Evolutionary conservation across 92 coral and sea anemone genomes (phyloP).

Genomic region (Parazoanthus swiftii): DNA sequence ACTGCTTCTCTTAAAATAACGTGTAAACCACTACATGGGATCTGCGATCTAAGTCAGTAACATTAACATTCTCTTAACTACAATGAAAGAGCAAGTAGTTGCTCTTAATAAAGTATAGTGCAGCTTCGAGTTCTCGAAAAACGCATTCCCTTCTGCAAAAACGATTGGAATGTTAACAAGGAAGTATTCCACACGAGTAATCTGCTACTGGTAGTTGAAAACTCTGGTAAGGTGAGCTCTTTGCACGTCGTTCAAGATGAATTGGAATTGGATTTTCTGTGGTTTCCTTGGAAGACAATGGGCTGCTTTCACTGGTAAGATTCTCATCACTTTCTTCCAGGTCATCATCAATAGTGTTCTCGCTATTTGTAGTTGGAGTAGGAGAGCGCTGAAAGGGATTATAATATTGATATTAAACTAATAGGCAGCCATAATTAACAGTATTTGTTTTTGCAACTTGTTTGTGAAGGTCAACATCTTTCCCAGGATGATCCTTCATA

Average conservation of each 20-base stretch:
- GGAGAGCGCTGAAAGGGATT: slow-evolving; percentile 31
- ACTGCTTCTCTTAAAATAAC: slow-evolving; percentile 28
- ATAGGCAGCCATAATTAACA: slow-evolving; percentile 23
- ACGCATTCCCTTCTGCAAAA: slow-evolving; percentile 35
- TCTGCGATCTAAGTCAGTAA: slow-evolving; percentile 39
- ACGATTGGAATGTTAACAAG: slow-evolving; percentile 34
- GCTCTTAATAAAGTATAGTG: slow-evolving; percentile 30
- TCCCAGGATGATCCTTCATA: too few species aligned
- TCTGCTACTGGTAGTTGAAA: slow-evolving; percentile 34
- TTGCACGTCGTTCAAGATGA: slow-evolving; percentile 34
- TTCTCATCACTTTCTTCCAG: slow-evolving; percentile 13
- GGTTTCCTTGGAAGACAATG: slow-evolving; percentile 11
- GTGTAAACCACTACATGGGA: slow-evolving; percentile 37
- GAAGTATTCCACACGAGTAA: slow-evolving; percentile 34
- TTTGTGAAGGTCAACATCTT: too few species aligned
- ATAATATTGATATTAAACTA: slow-evolving; percentile 7
- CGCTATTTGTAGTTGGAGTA: slow-evolving; percentile 20
- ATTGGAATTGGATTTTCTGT: too few species aligned
- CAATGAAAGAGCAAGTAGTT: slow-evolving; percentile 37
- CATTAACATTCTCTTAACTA: slow-evolving; percentile 37
- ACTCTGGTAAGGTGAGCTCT: slow-evolving; percentile 36
- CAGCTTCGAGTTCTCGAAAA: slow-evolving; percentile 31
- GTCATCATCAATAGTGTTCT: slow-evolving; percentile 3
- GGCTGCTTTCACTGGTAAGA: slow-evolving; percentile 4
- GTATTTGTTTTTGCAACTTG: too few species aligned